These are phyloP conservation scores for Schizopygopsis malacanthus DNA, from an alignment of 2,797 vertebrate genomes.

Conservation along the genomic window DNA sequence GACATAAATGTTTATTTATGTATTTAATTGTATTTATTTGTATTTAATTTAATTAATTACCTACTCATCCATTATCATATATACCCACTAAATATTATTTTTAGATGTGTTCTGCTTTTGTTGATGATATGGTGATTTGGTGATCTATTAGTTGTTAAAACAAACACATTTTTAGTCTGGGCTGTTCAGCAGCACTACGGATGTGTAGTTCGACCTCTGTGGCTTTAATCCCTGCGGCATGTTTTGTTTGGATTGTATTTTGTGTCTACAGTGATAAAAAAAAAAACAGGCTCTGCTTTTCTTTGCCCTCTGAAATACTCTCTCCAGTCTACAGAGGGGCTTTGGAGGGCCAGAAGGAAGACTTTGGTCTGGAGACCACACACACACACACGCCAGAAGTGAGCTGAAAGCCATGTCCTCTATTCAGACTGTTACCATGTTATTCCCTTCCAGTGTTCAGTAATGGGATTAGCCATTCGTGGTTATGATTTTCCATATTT, in stretches of 20 bases:
- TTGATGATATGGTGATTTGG: background rate
- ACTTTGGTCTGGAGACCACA: constrained; percentile 58
- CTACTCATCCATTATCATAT: background rate
- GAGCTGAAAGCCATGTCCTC: constrained; percentile 35
- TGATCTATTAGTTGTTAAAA: constrained; percentile 31
- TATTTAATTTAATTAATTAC: background rate
- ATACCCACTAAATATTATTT: background rate
- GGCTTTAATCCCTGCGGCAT: constrained; percentile 31
- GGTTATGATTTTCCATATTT: constrained; percentile 20
- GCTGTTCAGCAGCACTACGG: constrained; percentile 16
- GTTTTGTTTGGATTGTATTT: constrained; percentile 52
- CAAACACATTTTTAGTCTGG: constrained; percentile 32
- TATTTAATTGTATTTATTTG: background rate
- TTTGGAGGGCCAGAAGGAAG: constrained; percentile 26
- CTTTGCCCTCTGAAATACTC: constrained; percentile 45
- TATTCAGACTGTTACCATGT: constrained; percentile 41
- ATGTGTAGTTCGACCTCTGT: constrained; percentile 50
- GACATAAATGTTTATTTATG: background rate
- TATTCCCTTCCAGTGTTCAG: constrained; percentile 43
- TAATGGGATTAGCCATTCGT: constrained; percentile 25
- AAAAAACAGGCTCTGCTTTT: background rate
- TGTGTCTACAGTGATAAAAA: constrained; percentile 25
- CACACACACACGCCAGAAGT: constrained; percentile 59
- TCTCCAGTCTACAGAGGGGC: constrained; percentile 32
- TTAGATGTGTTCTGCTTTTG: background rate